Conservation (phyloP, 1,140 invertebrate genomes). For the Diabrotica undecimpunctata region DNA sequence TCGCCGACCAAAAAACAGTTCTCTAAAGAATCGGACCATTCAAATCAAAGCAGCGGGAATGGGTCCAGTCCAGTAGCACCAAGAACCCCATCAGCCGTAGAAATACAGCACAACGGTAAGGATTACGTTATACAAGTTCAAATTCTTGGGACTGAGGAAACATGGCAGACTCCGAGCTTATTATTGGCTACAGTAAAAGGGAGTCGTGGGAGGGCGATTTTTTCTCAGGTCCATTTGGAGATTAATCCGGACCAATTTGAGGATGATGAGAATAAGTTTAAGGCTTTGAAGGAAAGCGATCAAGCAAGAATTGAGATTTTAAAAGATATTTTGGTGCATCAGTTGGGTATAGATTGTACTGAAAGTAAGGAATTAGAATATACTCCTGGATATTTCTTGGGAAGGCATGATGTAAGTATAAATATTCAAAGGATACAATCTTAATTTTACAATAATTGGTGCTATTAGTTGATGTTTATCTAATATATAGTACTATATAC, state of each 20-base stretch:
- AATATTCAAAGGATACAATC: no score
- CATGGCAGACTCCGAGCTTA: conserved; percentile 79
- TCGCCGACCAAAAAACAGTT: conserved; percentile 76
- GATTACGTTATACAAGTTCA: conserved; percentile 67
- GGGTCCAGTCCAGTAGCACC: conserved; percentile 45
- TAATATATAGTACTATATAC: no score
- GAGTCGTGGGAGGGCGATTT: conserved; percentile 68
- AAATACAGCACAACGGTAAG: conserved; percentile 64
- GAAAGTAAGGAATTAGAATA: conserved; percentile 51
- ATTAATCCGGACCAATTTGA: conserved; percentile 61
- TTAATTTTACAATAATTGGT: no score
- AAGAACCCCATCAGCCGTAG: conserved; percentile 54
- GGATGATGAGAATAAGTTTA: conserved; percentile 61
- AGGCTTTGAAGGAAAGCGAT: conserved; percentile 60
- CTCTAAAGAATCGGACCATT: conserved; percentile 57
- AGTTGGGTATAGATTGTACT: conserved; percentile 66
- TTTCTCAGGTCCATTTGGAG: conserved; percentile 64
- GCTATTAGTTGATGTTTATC: no score
- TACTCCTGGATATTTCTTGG: conserved; percentile 69
- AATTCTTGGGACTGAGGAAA: conserved; percentile 76
- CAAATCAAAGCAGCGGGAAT: conserved; percentile 41
- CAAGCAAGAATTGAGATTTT: conserved; percentile 72
- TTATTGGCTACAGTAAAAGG: conserved; percentile 63
- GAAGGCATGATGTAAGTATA: conserved; percentile 66
- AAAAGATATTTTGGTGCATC: conserved; percentile 65